These are phyloP conservation scores for Syngnathus typhle DNA, from an alignment of 2,113 vertebrate species.

Conservation along the genomic window DNA sequence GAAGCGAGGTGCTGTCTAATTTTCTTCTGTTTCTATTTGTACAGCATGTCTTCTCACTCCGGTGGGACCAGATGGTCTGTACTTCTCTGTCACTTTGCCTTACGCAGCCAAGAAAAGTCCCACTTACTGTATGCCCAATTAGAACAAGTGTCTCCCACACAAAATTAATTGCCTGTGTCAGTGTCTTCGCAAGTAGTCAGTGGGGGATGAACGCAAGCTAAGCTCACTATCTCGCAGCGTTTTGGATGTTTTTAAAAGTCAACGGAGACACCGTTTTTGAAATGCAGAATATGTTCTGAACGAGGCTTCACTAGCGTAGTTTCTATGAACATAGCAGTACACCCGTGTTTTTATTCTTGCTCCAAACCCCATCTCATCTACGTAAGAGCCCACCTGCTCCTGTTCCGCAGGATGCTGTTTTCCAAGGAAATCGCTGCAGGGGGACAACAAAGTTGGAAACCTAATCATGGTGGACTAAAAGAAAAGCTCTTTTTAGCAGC, in stretches of 20 bases:
- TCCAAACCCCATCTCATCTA: slow-evolving; percentile 20
- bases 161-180: slow-evolving; percentile 63
- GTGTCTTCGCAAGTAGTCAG: slow-evolving; percentile 56
- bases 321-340: slow-evolving; percentile 5
- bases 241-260: slow-evolving; percentile 14
- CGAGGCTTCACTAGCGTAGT: neutral
- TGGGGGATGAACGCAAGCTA: slow-evolving; percentile 46
- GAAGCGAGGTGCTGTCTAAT: neutral
- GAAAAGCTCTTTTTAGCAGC: slow-evolving; percentile 21
- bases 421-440: slow-evolving; percentile 23
- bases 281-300: slow-evolving; percentile 13
- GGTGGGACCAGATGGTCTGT: slow-evolving; percentile 66
- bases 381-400: slow-evolving; percentile 49
- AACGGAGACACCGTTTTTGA: slow-evolving; percentile 5
- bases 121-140: slow-evolving; percentile 62
- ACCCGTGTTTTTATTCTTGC: slow-evolving; percentile 18
- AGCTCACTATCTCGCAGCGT: slow-evolving; percentile 22
- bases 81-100: slow-evolving; percentile 66
- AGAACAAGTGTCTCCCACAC: slow-evolving; percentile 58
- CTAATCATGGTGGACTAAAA: slow-evolving; percentile 43
- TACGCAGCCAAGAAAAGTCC: slow-evolving; percentile 62
- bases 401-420: slow-evolving; percentile 31
- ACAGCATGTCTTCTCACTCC: slow-evolving; percentile 50
- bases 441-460: slow-evolving; percentile 53
- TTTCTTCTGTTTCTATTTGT: slow-evolving; percentile 60